phyloP scores from a whole-genome alignment of 2,113 vertebrate genomes.

The Gymnarchus niloticus region DNA sequence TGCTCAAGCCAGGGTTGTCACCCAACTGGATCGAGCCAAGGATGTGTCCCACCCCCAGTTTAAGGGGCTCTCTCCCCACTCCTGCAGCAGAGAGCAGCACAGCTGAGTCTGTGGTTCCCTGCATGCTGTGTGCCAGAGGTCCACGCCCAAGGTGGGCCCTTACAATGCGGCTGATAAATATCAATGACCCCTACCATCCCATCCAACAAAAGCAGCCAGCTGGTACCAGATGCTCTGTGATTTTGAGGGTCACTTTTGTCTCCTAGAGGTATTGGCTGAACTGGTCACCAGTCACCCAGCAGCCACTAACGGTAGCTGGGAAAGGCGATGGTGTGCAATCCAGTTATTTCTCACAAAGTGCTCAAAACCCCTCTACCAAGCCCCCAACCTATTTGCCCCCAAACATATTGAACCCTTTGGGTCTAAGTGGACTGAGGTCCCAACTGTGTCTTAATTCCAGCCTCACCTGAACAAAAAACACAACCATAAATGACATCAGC shows the following conservation, averaged over 20 bases:
- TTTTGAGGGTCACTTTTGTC: not conserved
- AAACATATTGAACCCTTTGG: no score
- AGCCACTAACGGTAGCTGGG: not conserved
- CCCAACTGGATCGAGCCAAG: not conserved
- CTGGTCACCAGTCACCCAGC: not conserved
- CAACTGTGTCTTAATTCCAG: no score
- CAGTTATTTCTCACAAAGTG: not conserved
- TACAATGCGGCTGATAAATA: no score
- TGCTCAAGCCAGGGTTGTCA: not conserved
- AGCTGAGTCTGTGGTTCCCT: no score
- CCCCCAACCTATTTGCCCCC: not conserved
- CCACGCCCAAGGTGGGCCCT: no score
- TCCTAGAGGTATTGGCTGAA: not conserved
- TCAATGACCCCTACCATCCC: not conserved
- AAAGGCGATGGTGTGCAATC: not conserved
- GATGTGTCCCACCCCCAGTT: no score
- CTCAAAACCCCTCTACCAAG: not conserved
- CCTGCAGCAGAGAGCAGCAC: no score
- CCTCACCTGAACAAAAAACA: not conserved
- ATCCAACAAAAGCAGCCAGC: not conserved
- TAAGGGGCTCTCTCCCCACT: no score
- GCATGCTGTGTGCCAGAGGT: no score
- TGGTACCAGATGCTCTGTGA: not conserved
- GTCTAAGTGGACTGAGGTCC: no score
- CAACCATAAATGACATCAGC: not conserved